Conservation (phyloP, 2,113 vertebrate species). For the Oreochromis niloticus region DNA sequence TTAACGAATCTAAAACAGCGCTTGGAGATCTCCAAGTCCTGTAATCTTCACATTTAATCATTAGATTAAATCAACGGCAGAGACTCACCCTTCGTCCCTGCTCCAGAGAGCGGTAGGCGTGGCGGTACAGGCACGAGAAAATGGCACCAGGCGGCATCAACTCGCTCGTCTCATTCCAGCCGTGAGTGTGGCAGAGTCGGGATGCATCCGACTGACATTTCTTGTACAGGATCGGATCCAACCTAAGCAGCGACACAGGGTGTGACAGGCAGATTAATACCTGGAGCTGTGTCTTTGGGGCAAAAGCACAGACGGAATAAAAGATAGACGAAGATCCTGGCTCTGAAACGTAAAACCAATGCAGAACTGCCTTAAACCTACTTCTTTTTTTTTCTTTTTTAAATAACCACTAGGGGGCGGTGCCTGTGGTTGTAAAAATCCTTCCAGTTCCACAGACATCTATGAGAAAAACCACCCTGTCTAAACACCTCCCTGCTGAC, state of each 20-base stretch:
- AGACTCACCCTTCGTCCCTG: constrained; percentile 87
- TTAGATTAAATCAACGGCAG: not conserved
- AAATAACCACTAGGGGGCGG: accelerated
- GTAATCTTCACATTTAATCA: accelerated
- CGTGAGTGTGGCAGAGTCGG: constrained; percentile 88
- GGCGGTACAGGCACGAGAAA: constrained; percentile 95
- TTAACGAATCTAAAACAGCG: not conserved
- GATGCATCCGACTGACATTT: constrained; percentile 95
- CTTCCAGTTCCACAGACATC: not conserved
- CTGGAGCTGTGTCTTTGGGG: accelerated
- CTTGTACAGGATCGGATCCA: constrained; percentile 90
- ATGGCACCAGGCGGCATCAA: constrained; percentile 89
- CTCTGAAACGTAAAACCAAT: not conserved
- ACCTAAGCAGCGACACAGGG: constrained; percentile 64
- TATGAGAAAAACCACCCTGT: accelerated
- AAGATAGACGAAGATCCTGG: not conserved
- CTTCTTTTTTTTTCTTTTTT: not conserved
- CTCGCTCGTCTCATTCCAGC: constrained; percentile 96
- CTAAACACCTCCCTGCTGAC: not conserved
- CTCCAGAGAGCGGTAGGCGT: constrained; percentile 91
- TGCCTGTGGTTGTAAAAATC: not conserved
- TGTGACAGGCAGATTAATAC: constrained; percentile 74
- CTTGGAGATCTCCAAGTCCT: accelerated
- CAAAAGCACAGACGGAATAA: accelerated
- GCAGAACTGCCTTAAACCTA: not conserved